Evolutionary conservation across 2,888 invertebrate genomes (phyloP), one percentile per base, ranked within the genome.

Genomic region (Drosophila koepferae): DNA sequence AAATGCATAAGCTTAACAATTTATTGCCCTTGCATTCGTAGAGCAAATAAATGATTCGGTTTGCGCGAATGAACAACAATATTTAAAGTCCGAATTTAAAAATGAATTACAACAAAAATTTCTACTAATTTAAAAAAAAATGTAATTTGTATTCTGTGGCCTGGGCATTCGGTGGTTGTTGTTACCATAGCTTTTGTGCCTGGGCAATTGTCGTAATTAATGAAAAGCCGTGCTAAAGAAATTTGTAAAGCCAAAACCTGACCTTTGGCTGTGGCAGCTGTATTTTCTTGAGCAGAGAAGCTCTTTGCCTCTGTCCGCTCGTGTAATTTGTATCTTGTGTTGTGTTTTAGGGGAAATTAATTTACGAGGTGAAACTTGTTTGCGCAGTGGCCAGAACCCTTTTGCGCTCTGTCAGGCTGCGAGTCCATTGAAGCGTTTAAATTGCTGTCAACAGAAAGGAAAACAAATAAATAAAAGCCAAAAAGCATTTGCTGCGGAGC

Each of bases 361-460:
- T 85, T 85, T 85, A 87, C 85, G 90, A 85, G 82, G 90, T 89
- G 75, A 85, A 89, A 85, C 87, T 85, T 85, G 87, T 85, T 85
- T 85, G 90, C 80, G 48, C 58, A 23, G 34, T 46, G 54, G n/a
- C 23, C 40, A 16, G 80, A 89, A 87, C 90, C 82, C 88, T 87
- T 85, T 85, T 81, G 82, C 80, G 81, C 87, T 74, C 68, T 56
- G 78, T 16, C 56, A 46, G 66, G 34, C 31, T 1, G 41, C 38
- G 56, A 72, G 81, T 81, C 89, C 83, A 86, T 90, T 86, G 83
- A 90, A 89, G 86, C 90, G 77, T 81, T 89, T 80, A 90, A 86
- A 90, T 90, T 90, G 86, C 90, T 86, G 86, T 86, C 86, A 86
- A 83, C 89, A 79, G 86, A 89, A 90, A 88, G 90, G 86, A 81